A percentile compares a stretch with the other conserved stretches of the same genome.
Conservation (phyloP, 2,797 vertebrate genomes). For the Cossypha heuglini region DNA sequence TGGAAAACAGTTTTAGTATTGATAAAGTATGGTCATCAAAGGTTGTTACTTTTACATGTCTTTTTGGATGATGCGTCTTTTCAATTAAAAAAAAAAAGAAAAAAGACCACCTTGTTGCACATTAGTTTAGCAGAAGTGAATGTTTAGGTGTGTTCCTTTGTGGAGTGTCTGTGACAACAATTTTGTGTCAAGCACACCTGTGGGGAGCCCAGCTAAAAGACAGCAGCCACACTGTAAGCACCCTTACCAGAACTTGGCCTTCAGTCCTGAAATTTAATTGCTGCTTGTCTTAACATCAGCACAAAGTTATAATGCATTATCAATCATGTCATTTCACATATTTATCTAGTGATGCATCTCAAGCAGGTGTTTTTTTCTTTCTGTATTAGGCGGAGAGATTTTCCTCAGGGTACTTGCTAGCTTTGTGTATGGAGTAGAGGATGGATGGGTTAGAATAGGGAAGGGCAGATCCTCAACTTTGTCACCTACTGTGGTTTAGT, state of each 20-base stretch:
- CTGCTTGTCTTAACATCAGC: background rate
- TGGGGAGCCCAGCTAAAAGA: background rate
- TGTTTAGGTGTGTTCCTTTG: background rate
- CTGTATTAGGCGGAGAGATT: background rate
- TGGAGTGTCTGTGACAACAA: background rate
- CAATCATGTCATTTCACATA: slow-evolving; percentile 27
- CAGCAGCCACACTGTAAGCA: background rate
- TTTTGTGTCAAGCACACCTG: background rate
- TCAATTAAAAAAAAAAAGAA: background rate
- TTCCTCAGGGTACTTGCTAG: background rate
- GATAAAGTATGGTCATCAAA: background rate
- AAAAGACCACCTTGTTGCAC: background rate
- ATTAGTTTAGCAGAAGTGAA: background rate
- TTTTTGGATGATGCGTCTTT: background rate
- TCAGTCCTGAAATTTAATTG: slow-evolving; percentile 27
- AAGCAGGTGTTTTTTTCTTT: slow-evolving; percentile 4
- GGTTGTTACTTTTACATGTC: background rate
- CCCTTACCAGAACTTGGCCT: background rate
- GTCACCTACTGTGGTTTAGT: background rate
- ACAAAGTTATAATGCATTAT: background rate
- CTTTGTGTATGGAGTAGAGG: background rate
- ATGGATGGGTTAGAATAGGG: background rate
- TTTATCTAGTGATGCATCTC: slow-evolving; percentile 15
- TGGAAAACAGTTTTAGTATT: background rate
- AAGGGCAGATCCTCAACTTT: background rate